These are phyloP conservation scores for Carettochelys insculpta DNA, from an alignment of 2,113 vertebrate species.

Conservation along the genomic window DNA sequence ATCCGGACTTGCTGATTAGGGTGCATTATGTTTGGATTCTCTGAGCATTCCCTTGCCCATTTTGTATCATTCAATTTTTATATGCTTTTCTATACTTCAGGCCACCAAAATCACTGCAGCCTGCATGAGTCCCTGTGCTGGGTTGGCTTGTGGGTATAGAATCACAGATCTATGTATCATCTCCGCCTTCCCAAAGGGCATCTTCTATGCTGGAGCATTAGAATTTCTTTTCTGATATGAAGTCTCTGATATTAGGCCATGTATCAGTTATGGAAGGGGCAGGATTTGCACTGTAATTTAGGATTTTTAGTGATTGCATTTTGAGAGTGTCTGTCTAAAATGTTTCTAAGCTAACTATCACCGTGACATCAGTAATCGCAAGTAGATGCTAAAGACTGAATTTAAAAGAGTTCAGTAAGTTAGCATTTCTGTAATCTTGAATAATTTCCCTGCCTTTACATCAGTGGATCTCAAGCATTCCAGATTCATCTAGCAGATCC, in stretches of 20 bases:
- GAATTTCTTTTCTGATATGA: neutral
- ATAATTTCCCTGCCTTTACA: neutral
- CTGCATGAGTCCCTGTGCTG: neutral
- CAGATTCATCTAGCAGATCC: neutral
- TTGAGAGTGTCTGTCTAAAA: neutral
- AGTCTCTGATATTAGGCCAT: neutral
- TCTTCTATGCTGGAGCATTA: neutral
- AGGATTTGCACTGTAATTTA: neutral
- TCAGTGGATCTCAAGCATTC: neutral
- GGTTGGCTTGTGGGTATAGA: conserved; percentile 7
- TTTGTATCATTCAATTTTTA: conserved; percentile 7
- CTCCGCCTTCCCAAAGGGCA: conserved; percentile 17
- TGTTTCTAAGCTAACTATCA: neutral
- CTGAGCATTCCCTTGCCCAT: conserved; percentile 8
- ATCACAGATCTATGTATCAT: conserved; percentile 27
- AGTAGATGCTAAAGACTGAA: neutral
- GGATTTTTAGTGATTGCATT: neutral
- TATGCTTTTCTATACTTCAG: conserved; percentile 4
- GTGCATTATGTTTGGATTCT: conserved; percentile 1
- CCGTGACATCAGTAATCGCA: neutral
- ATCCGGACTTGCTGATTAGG: neutral
- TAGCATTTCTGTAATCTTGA: neutral
- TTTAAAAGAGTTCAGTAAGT: neutral
- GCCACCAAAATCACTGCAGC: conserved; percentile 40
- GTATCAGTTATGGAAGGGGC: neutral